These are phyloP conservation scores for Potorous gilbertii DNA, from an alignment of 2,797 vertebrate species.

Conservation along the genomic window DNA sequence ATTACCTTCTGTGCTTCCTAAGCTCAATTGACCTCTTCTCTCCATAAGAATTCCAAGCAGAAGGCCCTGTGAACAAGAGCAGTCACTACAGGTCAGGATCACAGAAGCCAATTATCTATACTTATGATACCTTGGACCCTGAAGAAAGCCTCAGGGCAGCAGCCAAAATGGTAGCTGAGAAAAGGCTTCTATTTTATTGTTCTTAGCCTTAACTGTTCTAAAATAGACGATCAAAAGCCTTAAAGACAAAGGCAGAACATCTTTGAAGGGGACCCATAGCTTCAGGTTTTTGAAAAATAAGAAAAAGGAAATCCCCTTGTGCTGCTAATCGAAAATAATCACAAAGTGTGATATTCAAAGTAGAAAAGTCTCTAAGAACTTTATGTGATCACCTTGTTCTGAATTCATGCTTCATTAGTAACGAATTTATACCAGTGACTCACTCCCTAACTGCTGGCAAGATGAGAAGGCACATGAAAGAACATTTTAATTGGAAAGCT, in stretches of 20 bases:
- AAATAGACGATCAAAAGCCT: neutral
- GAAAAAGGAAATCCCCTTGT: constrained; percentile 28
- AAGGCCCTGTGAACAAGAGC: neutral
- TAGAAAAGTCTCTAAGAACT: neutral
- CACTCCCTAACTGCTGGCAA: neutral
- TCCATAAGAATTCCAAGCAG: neutral
- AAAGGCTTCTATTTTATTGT: neutral
- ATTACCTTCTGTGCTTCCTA: neutral
- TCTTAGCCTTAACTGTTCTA: neutral
- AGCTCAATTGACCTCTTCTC: neutral
- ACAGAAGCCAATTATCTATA: neutral
- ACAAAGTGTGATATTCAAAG: neutral
- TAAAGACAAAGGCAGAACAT: neutral
- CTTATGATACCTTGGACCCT: neutral
- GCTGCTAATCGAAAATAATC: constrained; percentile 1
- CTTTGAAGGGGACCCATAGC: neutral
- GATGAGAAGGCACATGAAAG: neutral
- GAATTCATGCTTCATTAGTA: neutral
- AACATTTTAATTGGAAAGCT: neutral
- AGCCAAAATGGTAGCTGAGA: neutral
- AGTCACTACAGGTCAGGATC: neutral
- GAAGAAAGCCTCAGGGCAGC: neutral
- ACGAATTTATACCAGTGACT: neutral
- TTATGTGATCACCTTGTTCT: neutral
- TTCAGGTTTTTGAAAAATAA: constrained; percentile 19